A percentile compares a stretch with the other conserved stretches of the same genome.
These are phyloP conservation scores for Epinephelus lanceolatus DNA, from an alignment of 2,113 vertebrate genomes.

Conservation along the genomic window DNA sequence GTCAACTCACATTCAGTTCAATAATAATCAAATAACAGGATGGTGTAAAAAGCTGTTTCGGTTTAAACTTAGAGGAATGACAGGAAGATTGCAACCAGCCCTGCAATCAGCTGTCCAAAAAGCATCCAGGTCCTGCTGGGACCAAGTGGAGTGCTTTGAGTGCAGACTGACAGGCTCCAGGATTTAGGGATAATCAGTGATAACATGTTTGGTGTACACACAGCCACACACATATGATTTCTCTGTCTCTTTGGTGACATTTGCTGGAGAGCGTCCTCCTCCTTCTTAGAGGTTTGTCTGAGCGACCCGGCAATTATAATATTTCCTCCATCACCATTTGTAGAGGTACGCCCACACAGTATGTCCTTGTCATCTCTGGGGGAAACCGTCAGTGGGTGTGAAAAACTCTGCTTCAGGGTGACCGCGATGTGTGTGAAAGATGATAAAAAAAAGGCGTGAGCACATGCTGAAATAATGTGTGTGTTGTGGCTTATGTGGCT, in stretches of 20 bases:
- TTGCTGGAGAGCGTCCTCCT: not conserved
- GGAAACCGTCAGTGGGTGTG: slow-evolving; percentile 11
- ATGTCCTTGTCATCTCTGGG: slow-evolving; percentile 32
- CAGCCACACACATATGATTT: not conserved
- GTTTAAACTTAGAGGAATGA: slow-evolving; percentile 5
- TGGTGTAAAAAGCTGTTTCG: slow-evolving; percentile 11
- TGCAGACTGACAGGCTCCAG: slow-evolving; percentile 22
- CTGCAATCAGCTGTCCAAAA: slow-evolving; percentile 23
- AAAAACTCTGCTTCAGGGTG: slow-evolving; percentile 44
- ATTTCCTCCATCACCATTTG: slow-evolving; percentile 18
- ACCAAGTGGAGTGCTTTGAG: slow-evolving; percentile 16
- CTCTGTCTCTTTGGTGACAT: not conserved
- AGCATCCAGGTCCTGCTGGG: slow-evolving; percentile 23
- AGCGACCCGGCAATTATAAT: slow-evolving; percentile 18
- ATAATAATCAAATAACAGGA: not conserved
- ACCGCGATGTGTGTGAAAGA: slow-evolving; percentile 25
- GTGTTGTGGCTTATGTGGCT: not conserved
- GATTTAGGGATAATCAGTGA: slow-evolving; percentile 17
- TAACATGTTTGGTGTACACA: not conserved
- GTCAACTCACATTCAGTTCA: not conserved
- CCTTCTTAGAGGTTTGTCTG: slow-evolving; percentile 29
- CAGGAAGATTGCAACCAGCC: not conserved
- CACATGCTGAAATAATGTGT: not conserved
- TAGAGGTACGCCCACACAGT: slow-evolving; percentile 14
- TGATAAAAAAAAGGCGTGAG: slow-evolving; percentile 3